phyloP scores from a whole-genome alignment of 2,113 vertebrate species.

The Epinephelus moara region DNA sequence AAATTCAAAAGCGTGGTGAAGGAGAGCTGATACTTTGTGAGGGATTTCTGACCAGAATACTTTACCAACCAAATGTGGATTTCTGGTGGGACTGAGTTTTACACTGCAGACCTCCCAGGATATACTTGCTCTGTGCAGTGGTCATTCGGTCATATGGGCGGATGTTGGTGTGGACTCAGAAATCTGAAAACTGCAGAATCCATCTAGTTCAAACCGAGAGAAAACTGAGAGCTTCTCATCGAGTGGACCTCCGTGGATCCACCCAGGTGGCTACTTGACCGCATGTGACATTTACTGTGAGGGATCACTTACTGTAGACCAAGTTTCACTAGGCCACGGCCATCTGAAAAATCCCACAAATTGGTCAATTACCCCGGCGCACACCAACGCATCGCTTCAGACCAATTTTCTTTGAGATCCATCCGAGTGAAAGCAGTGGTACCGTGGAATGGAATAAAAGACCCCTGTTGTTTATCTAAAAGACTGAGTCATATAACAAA shows the following conservation, averaged over 20 bases:
- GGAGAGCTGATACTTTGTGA: slow-evolving; percentile 60
- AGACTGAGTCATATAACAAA: slow-evolving; percentile 82
- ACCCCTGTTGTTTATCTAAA: slow-evolving; percentile 81
- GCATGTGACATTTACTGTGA: slow-evolving; percentile 67
- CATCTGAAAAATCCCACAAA: slow-evolving; percentile 78
- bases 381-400: slow-evolving; percentile 62
- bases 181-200: slow-evolving; percentile 47
- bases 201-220: slow-evolving; percentile 35
- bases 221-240: slow-evolving; percentile 41
- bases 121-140: slow-evolving; percentile 32
- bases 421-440: slow-evolving; percentile 74
- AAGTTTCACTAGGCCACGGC: slow-evolving; percentile 63
- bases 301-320: slow-evolving; percentile 70
- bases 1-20: slow-evolving; percentile 57
- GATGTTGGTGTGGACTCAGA: slow-evolving; percentile 30
- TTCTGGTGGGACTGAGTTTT: slow-evolving; percentile 44
- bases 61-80: slow-evolving; percentile 15
- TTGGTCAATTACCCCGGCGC: slow-evolving; percentile 77
- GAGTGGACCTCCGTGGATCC: slow-evolving; percentile 55
- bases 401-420: slow-evolving; percentile 69
- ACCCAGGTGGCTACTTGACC: slow-evolving; percentile 71
- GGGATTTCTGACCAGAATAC: slow-evolving; percentile 28
- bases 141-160: slow-evolving; percentile 16
- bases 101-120: slow-evolving; percentile 67
- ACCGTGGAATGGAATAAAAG: slow-evolving; percentile 79